Percentiles rank a stretch among this genome's conserved stretches.
Evolutionary conservation across 2,797 vertebrate genomes (phyloP).

Genomic region (Anableps anableps): DNA sequence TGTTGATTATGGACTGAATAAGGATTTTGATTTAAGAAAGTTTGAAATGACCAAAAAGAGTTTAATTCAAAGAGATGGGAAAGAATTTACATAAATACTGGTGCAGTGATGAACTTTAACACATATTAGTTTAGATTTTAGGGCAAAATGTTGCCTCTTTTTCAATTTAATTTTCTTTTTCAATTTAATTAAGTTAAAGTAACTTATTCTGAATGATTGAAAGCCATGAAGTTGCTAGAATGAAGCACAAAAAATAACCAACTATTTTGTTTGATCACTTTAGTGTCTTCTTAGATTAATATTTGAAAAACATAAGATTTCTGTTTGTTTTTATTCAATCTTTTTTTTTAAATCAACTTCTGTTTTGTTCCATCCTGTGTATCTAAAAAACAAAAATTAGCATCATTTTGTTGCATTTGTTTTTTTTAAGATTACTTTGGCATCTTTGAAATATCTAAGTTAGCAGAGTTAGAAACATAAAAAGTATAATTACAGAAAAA

Average conservation of each 20-base stretch:
- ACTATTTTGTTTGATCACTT: background rate
- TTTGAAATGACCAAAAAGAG: conserved; percentile 35
- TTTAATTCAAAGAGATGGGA: conserved; percentile 34
- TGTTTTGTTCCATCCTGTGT: background rate
- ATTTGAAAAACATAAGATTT: background rate
- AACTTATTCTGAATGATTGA: background rate
- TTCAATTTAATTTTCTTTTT: background rate
- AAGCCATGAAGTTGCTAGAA: no score
- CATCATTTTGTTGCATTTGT: background rate
- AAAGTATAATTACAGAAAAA: background rate
- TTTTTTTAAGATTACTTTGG: background rate
- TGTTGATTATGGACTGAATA: conserved; percentile 42
- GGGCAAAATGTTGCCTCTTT: background rate
- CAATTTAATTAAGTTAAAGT: background rate
- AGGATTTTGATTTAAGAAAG: conserved; percentile 15
- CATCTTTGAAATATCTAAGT: background rate
- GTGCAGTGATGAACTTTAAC: conserved; percentile 5
- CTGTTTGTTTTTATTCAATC: background rate
- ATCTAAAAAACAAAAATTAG: background rate
- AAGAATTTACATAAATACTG: conserved; percentile 28
- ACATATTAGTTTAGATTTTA: conserved; percentile 12
- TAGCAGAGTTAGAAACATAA: background rate
- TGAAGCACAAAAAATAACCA: background rate
- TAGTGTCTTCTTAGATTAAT: no score
- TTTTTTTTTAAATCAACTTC: background rate